Base-by-base conservation (phyloP, 2,797 vertebrate genomes). In the Passerculus sandwichensis region DNA sequence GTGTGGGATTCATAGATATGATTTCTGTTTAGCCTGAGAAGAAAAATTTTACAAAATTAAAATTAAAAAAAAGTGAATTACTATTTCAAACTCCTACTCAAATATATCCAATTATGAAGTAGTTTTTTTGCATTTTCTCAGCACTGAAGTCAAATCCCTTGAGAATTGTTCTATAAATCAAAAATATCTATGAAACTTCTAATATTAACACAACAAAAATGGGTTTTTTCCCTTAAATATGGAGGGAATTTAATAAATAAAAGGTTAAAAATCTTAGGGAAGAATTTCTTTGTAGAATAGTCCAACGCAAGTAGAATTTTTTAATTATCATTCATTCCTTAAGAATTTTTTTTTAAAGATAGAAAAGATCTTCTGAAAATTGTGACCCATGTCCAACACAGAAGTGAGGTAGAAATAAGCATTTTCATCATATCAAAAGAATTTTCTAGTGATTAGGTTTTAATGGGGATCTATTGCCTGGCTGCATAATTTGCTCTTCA, bases 21-120 rank as follows among this genome's bases (percentile, higher is more conserved):
- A 85, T 91, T 96, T 91, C 73, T 85, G 51, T 91, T 96, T 94
- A 93, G 78, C 45, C 45, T 60, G 48, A 94, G 79, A 93, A 95
- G 57, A 91, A 93, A 95, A 88, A 38, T 66, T 81, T 91, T 96
- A 57, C 13, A 69, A 95, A 95, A 76, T 83, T 53, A 91, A 97
- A 87, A 44, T 57, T 91, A 61, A 8, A 62, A 56, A n/a, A n/a
- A 83, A 44, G 16, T 8, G 77, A 93, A 88, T 54, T 25, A 69
- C 66, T 93, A 10, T 93, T 96, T 95, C 62, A 88, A 88, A 94
- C 93, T 96, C 96, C 94, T 94, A 91, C 94, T 95, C 94, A 91
- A 89, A 94, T 34, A 85, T 61, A 96, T 61, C 75, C 44, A 95
- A 65, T 95, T 93, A 96, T 93, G 82, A 94, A 94, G 60, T 67